Conservation (phyloP, 2,113 vertebrate species). For the Alces alces region DNA sequence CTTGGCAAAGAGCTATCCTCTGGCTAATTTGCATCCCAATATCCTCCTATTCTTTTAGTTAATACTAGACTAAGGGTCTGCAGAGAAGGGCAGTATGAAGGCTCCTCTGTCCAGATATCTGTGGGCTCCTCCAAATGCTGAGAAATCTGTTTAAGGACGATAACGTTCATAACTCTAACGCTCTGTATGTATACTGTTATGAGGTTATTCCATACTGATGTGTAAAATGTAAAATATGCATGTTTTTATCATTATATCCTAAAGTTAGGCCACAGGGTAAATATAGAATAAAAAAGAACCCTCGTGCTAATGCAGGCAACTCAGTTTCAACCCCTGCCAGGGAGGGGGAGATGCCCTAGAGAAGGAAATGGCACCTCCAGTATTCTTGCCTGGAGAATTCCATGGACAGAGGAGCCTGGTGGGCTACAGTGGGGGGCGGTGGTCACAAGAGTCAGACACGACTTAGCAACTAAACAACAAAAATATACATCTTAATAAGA, state of each 20-base stretch:
- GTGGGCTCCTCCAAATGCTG: background rate
- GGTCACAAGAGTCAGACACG: background rate
- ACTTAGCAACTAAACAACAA: background rate
- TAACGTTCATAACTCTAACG: background rate
- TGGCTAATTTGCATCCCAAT: slow-evolving; percentile 56
- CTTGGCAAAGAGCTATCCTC: slow-evolving; percentile 48
- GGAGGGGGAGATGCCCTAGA: background rate
- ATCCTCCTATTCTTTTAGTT: slow-evolving; percentile 3
- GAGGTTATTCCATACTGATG: background rate
- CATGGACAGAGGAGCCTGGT: background rate
- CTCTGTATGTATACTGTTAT: background rate
- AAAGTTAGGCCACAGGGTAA: background rate
- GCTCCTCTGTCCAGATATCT: slow-evolving; percentile 29
- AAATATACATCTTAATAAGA: background rate
- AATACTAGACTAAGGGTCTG: background rate
- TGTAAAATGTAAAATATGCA: background rate
- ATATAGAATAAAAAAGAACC: background rate
- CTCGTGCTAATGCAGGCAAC: background rate
- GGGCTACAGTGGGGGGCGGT: background rate
- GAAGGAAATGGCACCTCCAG: background rate
- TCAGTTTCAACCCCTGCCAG: background rate
- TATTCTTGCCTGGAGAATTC: background rate
- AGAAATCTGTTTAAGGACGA: background rate
- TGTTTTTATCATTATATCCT: background rate
- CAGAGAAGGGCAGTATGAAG: background rate